Evolutionary conservation across 2,797 vertebrate species (phyloP), one percentile per base, ranked within the genome.

Genomic region (Chaetophractus vellerosus): DNA sequence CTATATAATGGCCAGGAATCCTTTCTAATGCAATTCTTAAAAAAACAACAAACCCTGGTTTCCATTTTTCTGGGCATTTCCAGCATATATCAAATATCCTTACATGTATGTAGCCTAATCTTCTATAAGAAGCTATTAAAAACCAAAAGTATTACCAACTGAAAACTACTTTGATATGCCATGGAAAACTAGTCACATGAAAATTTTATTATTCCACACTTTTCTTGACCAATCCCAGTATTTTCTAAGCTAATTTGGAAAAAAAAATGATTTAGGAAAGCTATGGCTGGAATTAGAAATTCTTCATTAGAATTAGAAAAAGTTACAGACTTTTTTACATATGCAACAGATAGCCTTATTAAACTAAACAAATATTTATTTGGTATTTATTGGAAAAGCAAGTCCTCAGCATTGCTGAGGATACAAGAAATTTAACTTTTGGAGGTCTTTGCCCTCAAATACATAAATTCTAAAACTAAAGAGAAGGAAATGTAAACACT

Each of bases 251-350:
- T 41, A 74, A 74, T 66, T 63, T 31, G 45, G 36, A 36, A 75
- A 66, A 80, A 80, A 80, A 74, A 80, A 80, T 52, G 90, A 66
- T 41, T 74, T 52, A 74, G 48, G 61, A 75, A 75, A 81, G 12
- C 18, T 28, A 59, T 45, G 28, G 33, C 18, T 41, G 0, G 18
- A 78, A 63, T 68, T 41, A 82, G n/a, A 76, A 52, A 68, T 81
- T 71, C 24, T 84, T 31, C 55, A 84, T 36, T 63, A 89, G 31
- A 89, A 15, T n/a, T n/a, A n/a, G n/a, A n/a, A n/a, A 87, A 80
- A 84, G 45, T 50, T 28, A 68, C 33, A 10, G 28, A 91, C 12
- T 63, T 69, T 48, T 68, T 23, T 52, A 15, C n/a, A 83, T 31
- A 69, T 74, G 55, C 2, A 59, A 55, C 18, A 84, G 45, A 79